Conservation (phyloP, 2,888 invertebrate genomes). For the Drosophila paramelanica region DNA sequence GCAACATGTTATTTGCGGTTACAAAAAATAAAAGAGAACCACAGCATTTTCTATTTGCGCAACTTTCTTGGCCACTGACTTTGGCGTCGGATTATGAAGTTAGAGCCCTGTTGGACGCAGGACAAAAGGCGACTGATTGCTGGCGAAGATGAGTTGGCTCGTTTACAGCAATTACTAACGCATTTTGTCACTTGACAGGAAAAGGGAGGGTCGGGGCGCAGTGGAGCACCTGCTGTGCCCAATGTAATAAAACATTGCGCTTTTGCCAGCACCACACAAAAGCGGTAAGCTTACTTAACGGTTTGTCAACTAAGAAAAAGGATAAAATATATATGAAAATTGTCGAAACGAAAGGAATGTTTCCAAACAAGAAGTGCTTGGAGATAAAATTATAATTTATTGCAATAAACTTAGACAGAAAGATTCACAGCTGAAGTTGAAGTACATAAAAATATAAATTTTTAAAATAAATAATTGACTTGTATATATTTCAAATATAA, state of each 20-base stretch:
- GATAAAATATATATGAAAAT: not conserved
- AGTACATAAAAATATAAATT: too few species aligned
- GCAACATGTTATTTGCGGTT: slow-evolving; percentile 39
- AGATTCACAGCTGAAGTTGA: too few species aligned
- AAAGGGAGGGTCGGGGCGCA: not conserved
- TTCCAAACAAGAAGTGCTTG: too few species aligned
- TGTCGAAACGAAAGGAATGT: not conserved
- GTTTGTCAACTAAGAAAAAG: too few species aligned
- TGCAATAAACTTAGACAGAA: too few species aligned
- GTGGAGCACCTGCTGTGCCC: slow-evolving; percentile 66
- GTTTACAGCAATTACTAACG: slow-evolving; percentile 71
- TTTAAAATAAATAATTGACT: too few species aligned
- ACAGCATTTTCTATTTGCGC: slow-evolving; percentile 42
- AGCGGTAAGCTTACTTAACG: not conserved
- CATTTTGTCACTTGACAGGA: slow-evolving; percentile 67
- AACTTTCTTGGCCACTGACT: slow-evolving; percentile 41
- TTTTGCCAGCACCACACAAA: slow-evolving; percentile 12
- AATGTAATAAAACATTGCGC: slow-evolving; percentile 32
- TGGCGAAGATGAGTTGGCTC: slow-evolving; percentile 53
- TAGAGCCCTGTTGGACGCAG: slow-evolving; percentile 35
- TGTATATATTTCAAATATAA: too few species aligned
- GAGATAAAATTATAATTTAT: too few species aligned
- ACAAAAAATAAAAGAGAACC: slow-evolving; percentile 17
- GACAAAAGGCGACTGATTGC: slow-evolving; percentile 73
- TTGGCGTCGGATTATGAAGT: slow-evolving; percentile 57